A percentile compares a stretch with the other conserved stretches of the same genome.
phyloP scores from a whole-genome alignment of 2,888 invertebrate genomes.

The Himalopsyche anomala region DNA sequence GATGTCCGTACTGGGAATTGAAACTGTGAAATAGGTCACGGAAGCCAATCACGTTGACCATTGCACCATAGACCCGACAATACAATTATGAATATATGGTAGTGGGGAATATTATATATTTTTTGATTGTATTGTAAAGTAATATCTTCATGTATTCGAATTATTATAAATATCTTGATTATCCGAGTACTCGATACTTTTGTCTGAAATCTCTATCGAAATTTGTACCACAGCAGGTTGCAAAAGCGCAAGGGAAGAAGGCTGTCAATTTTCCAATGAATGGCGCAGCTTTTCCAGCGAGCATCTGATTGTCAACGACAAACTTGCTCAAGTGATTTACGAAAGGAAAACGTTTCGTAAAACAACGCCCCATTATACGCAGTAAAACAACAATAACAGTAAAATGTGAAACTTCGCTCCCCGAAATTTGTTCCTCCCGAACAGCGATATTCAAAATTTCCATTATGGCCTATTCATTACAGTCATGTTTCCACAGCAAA shows the following conservation, averaged over 20 bases:
- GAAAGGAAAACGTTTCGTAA: slow-evolving; percentile 30
- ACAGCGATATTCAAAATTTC: slow-evolving; percentile 28
- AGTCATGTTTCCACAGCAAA: too few species aligned
- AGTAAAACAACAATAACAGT: slow-evolving; percentile 62
- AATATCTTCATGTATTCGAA: too few species aligned
- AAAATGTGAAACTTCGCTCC: slow-evolving; percentile 51
- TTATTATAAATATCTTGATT: too few species aligned
- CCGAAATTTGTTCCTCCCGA: background rate
- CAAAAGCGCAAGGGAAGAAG: background rate
- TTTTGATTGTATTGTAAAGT: too few species aligned
- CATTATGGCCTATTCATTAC: background rate
- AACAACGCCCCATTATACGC: slow-evolving; percentile 52
- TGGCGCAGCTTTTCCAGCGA: background rate
- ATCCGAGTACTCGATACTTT: too few species aligned
- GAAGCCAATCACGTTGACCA: too few species aligned
- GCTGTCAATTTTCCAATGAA: slow-evolving; percentile 7
- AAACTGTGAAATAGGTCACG: too few species aligned
- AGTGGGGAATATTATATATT: too few species aligned
- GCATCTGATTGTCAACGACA: background rate
- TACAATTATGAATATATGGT: too few species aligned
- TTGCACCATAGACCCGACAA: too few species aligned
- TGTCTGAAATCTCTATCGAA: too few species aligned
- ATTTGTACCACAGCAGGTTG: background rate
- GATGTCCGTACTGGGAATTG: too few species aligned
- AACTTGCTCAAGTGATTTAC: background rate